Conservation (phyloP, 1,140 invertebrate genomes). For the Ctenoplectra terminalis region DNA sequence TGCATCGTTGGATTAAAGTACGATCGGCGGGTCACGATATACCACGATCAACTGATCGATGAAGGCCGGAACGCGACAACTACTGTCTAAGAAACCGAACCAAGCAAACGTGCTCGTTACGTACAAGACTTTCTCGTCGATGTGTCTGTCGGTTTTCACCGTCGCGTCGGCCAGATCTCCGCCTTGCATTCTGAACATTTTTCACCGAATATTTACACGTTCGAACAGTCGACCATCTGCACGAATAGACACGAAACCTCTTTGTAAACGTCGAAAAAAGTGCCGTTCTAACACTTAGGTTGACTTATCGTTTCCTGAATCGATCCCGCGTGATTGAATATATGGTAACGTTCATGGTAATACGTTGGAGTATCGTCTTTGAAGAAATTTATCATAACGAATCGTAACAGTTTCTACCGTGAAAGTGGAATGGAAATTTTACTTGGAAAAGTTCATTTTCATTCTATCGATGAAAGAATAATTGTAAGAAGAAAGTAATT, state of each 20-base stretch:
- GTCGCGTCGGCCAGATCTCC: neutral
- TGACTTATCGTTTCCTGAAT: constrained; percentile 47
- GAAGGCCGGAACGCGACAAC: constrained; percentile 59
- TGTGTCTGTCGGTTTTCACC: constrained; percentile 14
- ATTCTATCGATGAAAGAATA: too few species aligned
- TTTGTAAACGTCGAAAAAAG: neutral
- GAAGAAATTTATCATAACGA: too few species aligned
- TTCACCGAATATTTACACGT: constrained; percentile 33
- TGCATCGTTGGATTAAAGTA: constrained; percentile 65
- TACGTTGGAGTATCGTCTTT: too few species aligned
- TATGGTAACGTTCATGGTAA: too few species aligned
- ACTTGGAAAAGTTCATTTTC: too few species aligned
- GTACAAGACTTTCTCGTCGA: constrained; percentile 9
- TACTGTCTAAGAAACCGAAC: constrained; percentile 22
- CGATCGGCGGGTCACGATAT: constrained; percentile 70
- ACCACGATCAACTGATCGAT: constrained; percentile 66
- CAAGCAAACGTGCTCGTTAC: constrained; percentile 23
- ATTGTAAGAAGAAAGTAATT: too few species aligned
- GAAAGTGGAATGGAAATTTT: too few species aligned
- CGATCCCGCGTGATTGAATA: too few species aligned
- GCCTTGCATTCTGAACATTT: constrained; percentile 22
- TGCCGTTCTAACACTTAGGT: neutral
- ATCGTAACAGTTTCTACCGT: too few species aligned
- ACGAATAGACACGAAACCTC: constrained; percentile 18
- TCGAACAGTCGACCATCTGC: constrained; percentile 2